Evolutionary conservation across 1,140 invertebrate species (phyloP).

Genomic region (Drosophila subpulchrella): DNA sequence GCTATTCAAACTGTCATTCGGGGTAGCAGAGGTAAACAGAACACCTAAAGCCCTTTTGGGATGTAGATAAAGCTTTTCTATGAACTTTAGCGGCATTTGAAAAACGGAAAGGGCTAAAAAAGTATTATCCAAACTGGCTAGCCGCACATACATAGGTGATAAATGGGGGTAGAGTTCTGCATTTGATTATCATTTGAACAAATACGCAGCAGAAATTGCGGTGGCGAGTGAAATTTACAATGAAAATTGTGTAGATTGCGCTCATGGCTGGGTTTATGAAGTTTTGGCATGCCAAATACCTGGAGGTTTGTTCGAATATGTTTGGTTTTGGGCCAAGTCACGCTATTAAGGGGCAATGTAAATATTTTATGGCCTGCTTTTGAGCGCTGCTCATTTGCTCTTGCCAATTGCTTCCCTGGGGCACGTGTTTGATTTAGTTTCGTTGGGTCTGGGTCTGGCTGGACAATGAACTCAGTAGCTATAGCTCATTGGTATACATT

Average conservation of each 20-base stretch:
- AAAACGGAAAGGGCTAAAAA: slow-evolving; percentile 58
- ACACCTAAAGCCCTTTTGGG: slow-evolving; percentile 4
- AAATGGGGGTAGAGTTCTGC: slow-evolving; percentile 63
- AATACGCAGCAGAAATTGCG: slow-evolving; percentile 41
- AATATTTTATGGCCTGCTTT: slow-evolving; percentile 58
- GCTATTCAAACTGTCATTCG: slow-evolving; percentile 27
- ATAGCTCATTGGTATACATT: slow-evolving; percentile 10
- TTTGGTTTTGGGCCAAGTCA: slow-evolving; percentile 48
- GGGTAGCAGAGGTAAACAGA: slow-evolving; percentile 43
- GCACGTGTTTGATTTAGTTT: slow-evolving; percentile 28
- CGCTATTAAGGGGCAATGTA: slow-evolving; percentile 45
- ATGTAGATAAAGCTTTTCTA: slow-evolving; percentile 30
- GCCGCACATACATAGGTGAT: slow-evolving; percentile 33
- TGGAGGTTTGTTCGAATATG: neutral
- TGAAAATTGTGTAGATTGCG: slow-evolving; percentile 62
- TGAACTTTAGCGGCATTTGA: slow-evolving; percentile 6
- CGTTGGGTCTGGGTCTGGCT: neutral
- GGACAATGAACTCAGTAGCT: slow-evolving; percentile 21
- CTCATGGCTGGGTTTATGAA: slow-evolving; percentile 33
- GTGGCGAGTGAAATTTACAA: slow-evolving; percentile 39
- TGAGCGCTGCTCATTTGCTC: slow-evolving; percentile 28
- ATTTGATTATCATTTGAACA: slow-evolving; percentile 76
- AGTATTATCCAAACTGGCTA: slow-evolving; percentile 35
- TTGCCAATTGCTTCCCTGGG: slow-evolving; percentile 2
- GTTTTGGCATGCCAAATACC: slow-evolving; percentile 52